Evolutionary conservation across 2,113 vertebrate species (phyloP).

Genomic region (Alces alces): DNA sequence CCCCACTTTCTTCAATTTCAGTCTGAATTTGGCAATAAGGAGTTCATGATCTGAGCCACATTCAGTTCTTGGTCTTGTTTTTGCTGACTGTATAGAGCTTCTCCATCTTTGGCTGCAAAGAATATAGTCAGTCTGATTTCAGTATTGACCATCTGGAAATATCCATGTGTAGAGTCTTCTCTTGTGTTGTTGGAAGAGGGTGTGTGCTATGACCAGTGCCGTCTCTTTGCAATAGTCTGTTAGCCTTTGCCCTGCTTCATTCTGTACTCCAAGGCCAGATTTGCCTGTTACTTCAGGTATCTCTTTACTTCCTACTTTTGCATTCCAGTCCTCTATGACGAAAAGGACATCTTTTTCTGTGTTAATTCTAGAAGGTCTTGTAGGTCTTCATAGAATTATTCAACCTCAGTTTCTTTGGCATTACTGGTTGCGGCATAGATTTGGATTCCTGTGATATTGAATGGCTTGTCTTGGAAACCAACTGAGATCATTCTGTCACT

Average conservation of each 20-base stretch:
- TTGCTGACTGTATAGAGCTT: not conserved
- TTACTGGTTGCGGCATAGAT: not conserved
- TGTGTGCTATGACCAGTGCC: not conserved
- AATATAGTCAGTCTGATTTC: not conserved
- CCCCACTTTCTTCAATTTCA: not conserved
- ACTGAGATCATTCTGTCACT: not conserved
- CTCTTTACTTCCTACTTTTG: not conserved
- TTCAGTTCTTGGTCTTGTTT: not conserved
- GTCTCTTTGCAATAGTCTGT: not conserved
- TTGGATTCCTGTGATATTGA: not conserved
- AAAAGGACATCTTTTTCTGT: not conserved
- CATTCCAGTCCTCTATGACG: not conserved
- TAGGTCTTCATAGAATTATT: not conserved
- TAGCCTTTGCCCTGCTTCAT: not conserved
- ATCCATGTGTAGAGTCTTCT: not conserved
- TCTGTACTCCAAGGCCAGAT: not conserved
- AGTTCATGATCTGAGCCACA: not conserved
- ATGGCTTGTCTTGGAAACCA: not conserved
- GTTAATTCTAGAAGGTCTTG: not conserved
- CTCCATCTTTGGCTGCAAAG: not conserved
- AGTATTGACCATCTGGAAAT: fast-evolving
- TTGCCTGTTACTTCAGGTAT: not conserved
- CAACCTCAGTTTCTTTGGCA: not conserved
- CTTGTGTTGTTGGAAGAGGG: not conserved
- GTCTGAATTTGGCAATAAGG: not conserved